Conservation (phyloP, 1,140 invertebrate species). For the Hylyphantes graminicola region DNA sequence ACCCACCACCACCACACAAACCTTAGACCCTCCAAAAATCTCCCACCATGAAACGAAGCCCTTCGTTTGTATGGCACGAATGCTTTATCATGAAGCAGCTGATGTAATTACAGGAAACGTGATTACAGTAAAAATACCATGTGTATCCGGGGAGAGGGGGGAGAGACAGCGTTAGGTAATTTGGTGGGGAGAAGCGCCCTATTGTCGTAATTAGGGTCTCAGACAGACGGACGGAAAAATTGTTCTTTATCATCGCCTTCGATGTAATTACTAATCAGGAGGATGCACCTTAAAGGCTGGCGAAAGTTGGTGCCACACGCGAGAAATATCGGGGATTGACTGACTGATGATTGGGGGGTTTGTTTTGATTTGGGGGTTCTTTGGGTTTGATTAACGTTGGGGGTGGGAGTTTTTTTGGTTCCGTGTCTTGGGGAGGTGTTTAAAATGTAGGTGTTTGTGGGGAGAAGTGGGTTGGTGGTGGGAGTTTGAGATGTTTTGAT, state of each 20-base stretch:
- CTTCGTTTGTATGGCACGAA: constrained; percentile 55
- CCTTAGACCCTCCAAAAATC: neutral
- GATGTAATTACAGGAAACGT: constrained; percentile 59
- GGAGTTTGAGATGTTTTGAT: neutral
- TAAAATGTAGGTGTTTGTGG: no score
- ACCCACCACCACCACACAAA: no score
- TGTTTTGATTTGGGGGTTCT: constrained; percentile 23
- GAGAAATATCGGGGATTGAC: constrained; percentile 2
- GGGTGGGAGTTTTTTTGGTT: neutral
- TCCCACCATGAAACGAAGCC: constrained; percentile 34
- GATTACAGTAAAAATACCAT: constrained; percentile 59
- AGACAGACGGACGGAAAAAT: constrained; percentile 39
- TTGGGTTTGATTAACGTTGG: neutral
- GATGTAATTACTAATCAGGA: constrained; percentile 52
- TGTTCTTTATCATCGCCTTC: constrained; percentile 30
- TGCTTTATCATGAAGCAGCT: constrained; percentile 57
- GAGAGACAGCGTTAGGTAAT: constrained; percentile 29
- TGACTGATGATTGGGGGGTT: constrained; percentile 19
- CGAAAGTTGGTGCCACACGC: constrained; percentile 21
- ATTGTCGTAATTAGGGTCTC: constrained; percentile 55
- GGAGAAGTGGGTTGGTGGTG: no score
- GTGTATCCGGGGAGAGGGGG: constrained; percentile 29
- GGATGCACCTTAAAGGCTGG: constrained; percentile 22
- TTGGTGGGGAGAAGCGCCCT: constrained; percentile 35
- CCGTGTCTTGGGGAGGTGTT: neutral